A percentile compares a stretch with the other conserved stretches of the same genome.
phyloP scores from a whole-genome alignment of 2,797 vertebrate species.

The Muraenolepis orangiensis region DNA sequence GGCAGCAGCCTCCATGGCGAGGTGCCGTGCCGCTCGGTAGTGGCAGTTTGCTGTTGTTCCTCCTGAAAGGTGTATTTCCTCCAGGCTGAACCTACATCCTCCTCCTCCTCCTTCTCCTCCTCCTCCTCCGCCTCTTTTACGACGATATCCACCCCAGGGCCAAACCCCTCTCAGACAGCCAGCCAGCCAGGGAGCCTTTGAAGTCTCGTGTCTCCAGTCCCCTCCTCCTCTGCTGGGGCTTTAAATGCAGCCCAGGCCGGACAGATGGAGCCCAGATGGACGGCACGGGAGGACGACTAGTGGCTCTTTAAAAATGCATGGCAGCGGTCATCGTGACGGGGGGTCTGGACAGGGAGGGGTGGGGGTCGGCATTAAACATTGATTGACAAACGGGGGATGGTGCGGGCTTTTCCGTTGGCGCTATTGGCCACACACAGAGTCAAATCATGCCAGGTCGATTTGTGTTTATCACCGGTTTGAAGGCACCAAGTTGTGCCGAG shows the following conservation, averaged over 20 bases:
- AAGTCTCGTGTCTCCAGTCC: conserved; percentile 47
- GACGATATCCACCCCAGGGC: conserved; percentile 51
- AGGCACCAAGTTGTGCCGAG: too few species aligned
- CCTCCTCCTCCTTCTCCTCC: background rate
- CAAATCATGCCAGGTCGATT: too few species aligned
- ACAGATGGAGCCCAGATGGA: conserved; percentile 81
- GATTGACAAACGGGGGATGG: conserved; percentile 41
- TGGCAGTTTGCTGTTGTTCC: background rate
- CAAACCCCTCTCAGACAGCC: conserved; percentile 48
- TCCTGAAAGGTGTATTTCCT: background rate
- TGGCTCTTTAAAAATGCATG: conserved; percentile 81
- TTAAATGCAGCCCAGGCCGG: conserved; percentile 68
- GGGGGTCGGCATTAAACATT: conserved; percentile 79
- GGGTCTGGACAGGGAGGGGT: conserved; percentile 67
- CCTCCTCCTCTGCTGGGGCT: conserved; percentile 54
- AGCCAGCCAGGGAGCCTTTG: conserved; percentile 53
- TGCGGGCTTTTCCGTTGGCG: too few species aligned
- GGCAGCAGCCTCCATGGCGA: too few species aligned
- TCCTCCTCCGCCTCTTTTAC: conserved; percentile 30
- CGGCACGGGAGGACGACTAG: conserved; percentile 71
- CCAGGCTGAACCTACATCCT: background rate
- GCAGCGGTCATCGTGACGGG: conserved; percentile 69
- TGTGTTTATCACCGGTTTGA: too few species aligned
- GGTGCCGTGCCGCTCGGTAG: background rate
- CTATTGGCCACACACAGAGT: too few species aligned